Evolutionary conservation across 2,888 invertebrate genomes (phyloP).

Genomic region (Onthophagus sagittarius): DNA sequence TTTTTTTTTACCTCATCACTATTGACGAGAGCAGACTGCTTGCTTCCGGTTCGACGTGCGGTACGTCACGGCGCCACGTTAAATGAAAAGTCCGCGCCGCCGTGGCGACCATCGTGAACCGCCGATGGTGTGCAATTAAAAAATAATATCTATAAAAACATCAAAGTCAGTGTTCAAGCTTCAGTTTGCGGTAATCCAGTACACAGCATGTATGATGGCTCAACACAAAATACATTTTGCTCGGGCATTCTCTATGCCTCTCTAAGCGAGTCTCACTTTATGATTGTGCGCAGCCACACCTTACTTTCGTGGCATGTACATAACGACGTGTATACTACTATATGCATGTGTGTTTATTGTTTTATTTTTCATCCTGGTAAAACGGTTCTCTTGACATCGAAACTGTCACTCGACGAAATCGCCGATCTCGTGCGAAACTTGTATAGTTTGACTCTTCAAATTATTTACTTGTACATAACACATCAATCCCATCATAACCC

Average conservation of each 20-base stretch:
- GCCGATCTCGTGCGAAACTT: neutral
- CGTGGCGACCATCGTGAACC: slow-evolving; percentile 16
- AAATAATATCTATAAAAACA: slow-evolving; percentile 23
- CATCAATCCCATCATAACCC: neutral
- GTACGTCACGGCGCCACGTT: neutral
- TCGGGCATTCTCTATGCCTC: slow-evolving; percentile 45
- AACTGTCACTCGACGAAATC: neutral
- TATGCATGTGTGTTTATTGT: slow-evolving; percentile 35
- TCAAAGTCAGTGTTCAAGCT: slow-evolving; percentile 42
- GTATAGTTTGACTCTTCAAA: slow-evolving; percentile 6
- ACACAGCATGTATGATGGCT: slow-evolving; percentile 48
- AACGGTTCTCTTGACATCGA: slow-evolving; percentile 24
- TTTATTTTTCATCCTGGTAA: slow-evolving; percentile 28
- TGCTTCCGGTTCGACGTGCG: slow-evolving; percentile 35
- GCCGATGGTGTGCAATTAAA: slow-evolving; percentile 41
- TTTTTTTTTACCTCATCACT: slow-evolving; percentile 39
- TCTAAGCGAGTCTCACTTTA: slow-evolving; percentile 41
- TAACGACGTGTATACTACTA: slow-evolving; percentile 21
- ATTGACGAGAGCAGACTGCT: slow-evolving; percentile 46
- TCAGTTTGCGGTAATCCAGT: slow-evolving; percentile 43
- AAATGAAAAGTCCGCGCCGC: slow-evolving; percentile 26
- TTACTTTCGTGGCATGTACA: slow-evolving; percentile 41
- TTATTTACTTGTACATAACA: neutral
- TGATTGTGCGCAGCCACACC: slow-evolving; percentile 45
- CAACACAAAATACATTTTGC: slow-evolving; percentile 48